phyloP scores from a whole-genome alignment of 2,113 vertebrate genomes.

The Gymnobelideus leadbeateri region DNA sequence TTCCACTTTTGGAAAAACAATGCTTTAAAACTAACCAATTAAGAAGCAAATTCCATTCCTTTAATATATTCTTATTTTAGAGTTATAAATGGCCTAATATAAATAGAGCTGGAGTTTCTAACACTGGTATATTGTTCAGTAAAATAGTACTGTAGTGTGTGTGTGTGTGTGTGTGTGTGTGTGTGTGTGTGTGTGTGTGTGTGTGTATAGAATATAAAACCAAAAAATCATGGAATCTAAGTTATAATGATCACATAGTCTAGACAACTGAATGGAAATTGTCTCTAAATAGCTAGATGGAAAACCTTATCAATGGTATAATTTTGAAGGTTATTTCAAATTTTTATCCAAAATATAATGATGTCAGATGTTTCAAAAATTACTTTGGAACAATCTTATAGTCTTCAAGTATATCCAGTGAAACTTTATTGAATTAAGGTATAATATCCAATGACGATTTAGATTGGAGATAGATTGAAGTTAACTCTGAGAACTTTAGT shows the following conservation, averaged over 20 bases:
- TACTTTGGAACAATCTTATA: background rate
- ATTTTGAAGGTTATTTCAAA: background rate
- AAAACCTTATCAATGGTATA: slow-evolving; percentile 35
- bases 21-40: slow-evolving; percentile 23
- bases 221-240: background rate
- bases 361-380: background rate
- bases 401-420: background rate
- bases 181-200: background rate
- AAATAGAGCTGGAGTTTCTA: slow-evolving; percentile 58
- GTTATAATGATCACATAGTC: background rate
- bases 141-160: slow-evolving; percentile 26
- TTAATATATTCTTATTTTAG: slow-evolving; percentile 32
- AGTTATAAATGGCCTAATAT: slow-evolving; percentile 12
- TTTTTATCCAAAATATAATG: background rate
- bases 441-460: background rate
- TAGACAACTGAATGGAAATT: slow-evolving; percentile 57
- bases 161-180: background rate
- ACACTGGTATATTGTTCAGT: slow-evolving; percentile 50
- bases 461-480: background rate
- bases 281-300: slow-evolving; percentile 52
- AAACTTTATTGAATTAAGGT: background rate
- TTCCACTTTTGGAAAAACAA: slow-evolving; percentile 53
- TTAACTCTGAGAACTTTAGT: background rate
- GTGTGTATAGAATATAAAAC: slow-evolving; percentile 26
- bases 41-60: slow-evolving; percentile 54